Evolutionary conservation across 2,797 vertebrate species (phyloP), one percentile per base, ranked within the genome.

Genomic region (Danionella dracula): DNA sequence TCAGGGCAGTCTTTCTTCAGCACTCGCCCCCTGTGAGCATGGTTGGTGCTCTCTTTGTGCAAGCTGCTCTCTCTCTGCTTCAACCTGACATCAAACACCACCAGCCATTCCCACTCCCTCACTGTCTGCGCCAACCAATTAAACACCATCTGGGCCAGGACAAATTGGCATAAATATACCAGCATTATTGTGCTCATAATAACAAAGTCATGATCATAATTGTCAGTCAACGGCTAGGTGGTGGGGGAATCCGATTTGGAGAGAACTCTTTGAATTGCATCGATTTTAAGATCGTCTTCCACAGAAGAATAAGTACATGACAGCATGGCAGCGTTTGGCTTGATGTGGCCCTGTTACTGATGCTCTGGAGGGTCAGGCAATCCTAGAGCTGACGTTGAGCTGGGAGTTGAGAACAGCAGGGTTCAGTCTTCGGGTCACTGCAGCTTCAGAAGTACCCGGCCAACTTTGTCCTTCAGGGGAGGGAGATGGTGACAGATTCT

Each of bases 111-210:
- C 93, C 87, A 91, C 89, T 90, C 87, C 88, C 90, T 87, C 86
- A 82, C 92, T 94, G 92, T 90, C 85, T 92, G 90, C 90, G 92
- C 92, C 91, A 92, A 89, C 92, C 92, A 95, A 94, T 96, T 96
- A 96, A 94, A 89, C 90, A 87, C 92, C 92, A 95, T 93, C 93
- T 94, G 92, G 90, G 88, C 81, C 82, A 73, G 74, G 76, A 87
- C 85, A 88, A 90, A 87, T 87, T 71, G 70, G 76, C 72, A 78
- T 78, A 78, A 64, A 78, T 70, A 80, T 71, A 72, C 73, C 59
- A 83, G 72, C 80, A 80, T 70, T 64, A 64, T 78, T 57, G 37
- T 55, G 19, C 55, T 41, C 64, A 34, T 68, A 21, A 72, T 37
- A 69, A 63, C 55, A 38, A 51, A 63, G 60, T 66, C 38, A 48